These are phyloP conservation scores for Oscarella lobularis DNA, from an alignment of 37 sponge, comb jelly and placozoan species.

Conservation along the genomic window DNA sequence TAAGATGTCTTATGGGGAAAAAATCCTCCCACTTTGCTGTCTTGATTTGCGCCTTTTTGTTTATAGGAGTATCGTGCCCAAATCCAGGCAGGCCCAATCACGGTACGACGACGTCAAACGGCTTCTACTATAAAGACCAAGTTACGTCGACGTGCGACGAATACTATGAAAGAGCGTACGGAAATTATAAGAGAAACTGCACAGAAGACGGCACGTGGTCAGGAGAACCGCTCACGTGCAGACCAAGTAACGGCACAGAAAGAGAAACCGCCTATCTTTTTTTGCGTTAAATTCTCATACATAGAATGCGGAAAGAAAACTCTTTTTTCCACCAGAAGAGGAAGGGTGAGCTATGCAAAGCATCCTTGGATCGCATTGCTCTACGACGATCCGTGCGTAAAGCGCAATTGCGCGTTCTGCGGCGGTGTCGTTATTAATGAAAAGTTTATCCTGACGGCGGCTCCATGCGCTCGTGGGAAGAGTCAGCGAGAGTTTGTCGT, in stretches of 20 bases:
- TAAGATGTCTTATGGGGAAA: not conserved
- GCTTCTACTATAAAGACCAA: not conserved
- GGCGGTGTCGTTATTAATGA: not conserved
- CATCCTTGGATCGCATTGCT: not conserved
- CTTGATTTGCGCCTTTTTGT: too few relatives aligned
- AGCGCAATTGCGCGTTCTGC: not conserved
- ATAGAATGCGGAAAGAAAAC: not conserved
- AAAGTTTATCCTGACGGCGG: not conserved
- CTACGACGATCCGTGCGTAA: not conserved
- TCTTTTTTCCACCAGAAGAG: not conserved
- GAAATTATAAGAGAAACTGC: not conserved
- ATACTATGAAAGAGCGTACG: not conserved
- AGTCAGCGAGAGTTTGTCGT: not conserved
- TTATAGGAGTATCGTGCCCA: not conserved
- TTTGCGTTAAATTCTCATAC: not conserved
- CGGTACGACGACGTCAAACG: not conserved
- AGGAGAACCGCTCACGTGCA: not conserved
- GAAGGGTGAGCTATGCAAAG: not conserved
- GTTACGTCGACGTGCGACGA: not conserved
- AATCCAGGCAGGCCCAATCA: not conserved
- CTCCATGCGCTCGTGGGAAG: not conserved
- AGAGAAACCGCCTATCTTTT: not conserved
- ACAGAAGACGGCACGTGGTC: not conserved
- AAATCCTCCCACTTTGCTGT: not conserved
- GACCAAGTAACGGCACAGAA: not conserved